Conservation (phyloP, 1,140 invertebrate genomes). For the Drosophila repletoides region DNA sequence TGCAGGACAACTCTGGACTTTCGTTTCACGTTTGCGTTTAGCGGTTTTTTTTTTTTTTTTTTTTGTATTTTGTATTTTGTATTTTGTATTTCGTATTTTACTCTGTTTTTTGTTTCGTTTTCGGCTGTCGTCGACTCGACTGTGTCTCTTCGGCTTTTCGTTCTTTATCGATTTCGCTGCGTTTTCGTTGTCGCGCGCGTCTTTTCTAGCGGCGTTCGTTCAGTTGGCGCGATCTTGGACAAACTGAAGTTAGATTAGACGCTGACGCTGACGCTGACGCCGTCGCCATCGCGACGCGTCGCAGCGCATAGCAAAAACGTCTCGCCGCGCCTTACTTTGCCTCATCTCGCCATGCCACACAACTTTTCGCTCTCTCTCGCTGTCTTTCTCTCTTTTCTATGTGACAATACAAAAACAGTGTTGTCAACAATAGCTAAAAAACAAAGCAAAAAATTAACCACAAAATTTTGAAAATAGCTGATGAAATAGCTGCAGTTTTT, state of each 20-base stretch:
- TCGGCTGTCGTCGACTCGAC: not conserved
- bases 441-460: too few relatives aligned
- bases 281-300: not conserved
- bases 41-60: not conserved
- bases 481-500: too few relatives aligned
- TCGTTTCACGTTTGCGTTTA: not conserved
- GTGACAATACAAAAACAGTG: too few relatives aligned
- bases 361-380: constrained; percentile 7
- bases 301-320: too few relatives aligned
- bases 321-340: constrained; percentile 6
- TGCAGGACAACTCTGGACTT: not conserved
- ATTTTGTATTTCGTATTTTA: not conserved
- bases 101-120: constrained; percentile 3
- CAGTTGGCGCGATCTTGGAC: constrained; percentile 75
- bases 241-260: constrained; percentile 70
- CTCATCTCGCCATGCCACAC: not conserved
- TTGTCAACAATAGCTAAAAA: too few relatives aligned
- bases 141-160: constrained; percentile 15
- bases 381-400: constrained; percentile 1
- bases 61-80: constrained; percentile 8
- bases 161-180: constrained; percentile 15
- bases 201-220: constrained; percentile 68
- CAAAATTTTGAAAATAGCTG: too few relatives aligned
- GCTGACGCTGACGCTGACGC: constrained; percentile 28
- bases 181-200: constrained; percentile 46